Base-by-base conservation (phyloP, 2,888 invertebrate genomes). In the Cancer borealis region DNA sequence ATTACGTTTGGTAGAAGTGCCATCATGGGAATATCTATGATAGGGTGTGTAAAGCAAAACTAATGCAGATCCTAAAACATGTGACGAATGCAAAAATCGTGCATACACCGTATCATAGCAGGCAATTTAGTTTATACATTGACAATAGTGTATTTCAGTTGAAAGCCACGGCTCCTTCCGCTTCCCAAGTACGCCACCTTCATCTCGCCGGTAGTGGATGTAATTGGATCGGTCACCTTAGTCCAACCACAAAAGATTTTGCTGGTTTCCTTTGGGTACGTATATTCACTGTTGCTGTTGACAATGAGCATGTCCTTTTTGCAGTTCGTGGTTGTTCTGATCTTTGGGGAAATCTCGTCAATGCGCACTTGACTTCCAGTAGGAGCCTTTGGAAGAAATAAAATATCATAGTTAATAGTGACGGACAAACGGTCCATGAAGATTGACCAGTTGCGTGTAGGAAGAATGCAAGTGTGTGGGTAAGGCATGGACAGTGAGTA, bases 251-350 rank as follows among this genome's bases (percentile, higher is more conserved):
- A 73, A 73, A 73, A n/a, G 14, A 17, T n/a, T 26, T 14, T 6
- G 73, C 73, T 73, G n/a, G 73, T 73, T 21, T 73, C 73, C 73
- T 73, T 73, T 21, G 73, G 73, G n/a, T 73, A 73, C 73, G n/a
- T 73, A 6, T 3, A n/a, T 73, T 73, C 73, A 21, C 73, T 73
- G 8, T 21, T 73, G n/a, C n/a, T n/a, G 73, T 73, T 73, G 73
- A 73, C n/a, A 21, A 21, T 21, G 3, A 73, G 21, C 73, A 21
- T 4, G 73, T 73, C 73, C 21, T 8, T 73, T 73, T 6, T 26
- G 26, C 73, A 73, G 73, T 73, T n/a, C 73, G n/a, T 5, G n/a
- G 73, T n/a, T 26, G 2, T n/a, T 4, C 14, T 8, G n/a, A 73
- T 26, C 73, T 73, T 73, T 73, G 73, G 73, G 6, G 21, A 21